Percentiles rank a stretch among this genome's conserved stretches.
Evolutionary conservation across 2,113 vertebrate species (phyloP).

Genomic region (Dolichallabes microphthalmus): DNA sequence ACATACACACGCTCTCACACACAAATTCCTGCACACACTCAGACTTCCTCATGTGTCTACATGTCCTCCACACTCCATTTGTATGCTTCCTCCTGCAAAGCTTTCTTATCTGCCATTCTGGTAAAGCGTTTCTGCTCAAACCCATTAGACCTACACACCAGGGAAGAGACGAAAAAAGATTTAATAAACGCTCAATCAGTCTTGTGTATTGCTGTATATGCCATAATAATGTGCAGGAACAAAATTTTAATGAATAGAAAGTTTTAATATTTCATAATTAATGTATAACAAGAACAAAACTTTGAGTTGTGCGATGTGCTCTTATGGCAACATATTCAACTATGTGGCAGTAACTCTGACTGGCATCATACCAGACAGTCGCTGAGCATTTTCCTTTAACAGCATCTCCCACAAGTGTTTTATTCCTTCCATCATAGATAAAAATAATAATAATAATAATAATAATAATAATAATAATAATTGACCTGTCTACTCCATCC

Average conservation of each 20-base stretch:
- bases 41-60: conserved; percentile 60
- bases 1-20: not conserved
- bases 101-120: conserved; percentile 85
- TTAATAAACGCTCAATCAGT: not conserved
- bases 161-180: not conserved
- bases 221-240: not conserved
- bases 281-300: not conserved
- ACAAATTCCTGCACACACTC: not conserved
- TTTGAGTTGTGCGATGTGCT: not conserved
- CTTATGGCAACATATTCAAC: not conserved
- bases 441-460: too few species aligned
- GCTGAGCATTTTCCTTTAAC: not conserved
- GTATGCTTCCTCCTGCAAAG: conserved; percentile 86
- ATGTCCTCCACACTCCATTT: conserved; percentile 99
- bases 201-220: not conserved
- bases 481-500: conserved; percentile 93
- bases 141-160: conserved; percentile 83
- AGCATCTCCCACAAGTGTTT: not conserved
- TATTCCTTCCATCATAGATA: not conserved
- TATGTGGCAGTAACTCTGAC: not conserved
- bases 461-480: too few species aligned
- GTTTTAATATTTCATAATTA: not conserved
- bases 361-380: not conserved
- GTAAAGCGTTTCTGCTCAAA: conserved; percentile 90
- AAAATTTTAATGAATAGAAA: not conserved